Conservation (phyloP, 2,888 invertebrate genomes). For the Sarcophaga variegata region DNA sequence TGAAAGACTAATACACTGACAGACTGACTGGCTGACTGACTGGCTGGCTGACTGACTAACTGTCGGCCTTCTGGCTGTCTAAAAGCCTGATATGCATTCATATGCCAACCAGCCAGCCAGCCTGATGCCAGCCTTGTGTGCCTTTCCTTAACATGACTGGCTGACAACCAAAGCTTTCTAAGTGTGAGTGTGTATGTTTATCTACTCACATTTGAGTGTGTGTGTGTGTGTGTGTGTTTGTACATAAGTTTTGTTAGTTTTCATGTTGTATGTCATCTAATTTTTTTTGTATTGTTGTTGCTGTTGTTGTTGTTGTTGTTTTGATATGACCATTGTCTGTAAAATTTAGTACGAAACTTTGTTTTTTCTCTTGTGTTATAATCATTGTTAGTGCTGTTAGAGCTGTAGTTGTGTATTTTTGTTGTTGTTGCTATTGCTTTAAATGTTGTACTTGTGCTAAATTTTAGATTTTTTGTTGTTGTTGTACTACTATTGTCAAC, state of each 20-base stretch:
- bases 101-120: not conserved
- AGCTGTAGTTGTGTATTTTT: not conserved
- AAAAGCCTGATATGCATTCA: not conserved
- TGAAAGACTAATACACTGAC: not conserved
- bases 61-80: not conserved
- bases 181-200: not conserved
- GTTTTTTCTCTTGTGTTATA: conserved; percentile 19
- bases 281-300: not conserved
- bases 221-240: not conserved
- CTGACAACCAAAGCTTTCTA: conserved; percentile 9
- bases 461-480: conserved; percentile 24
- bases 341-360: conserved; percentile 22
- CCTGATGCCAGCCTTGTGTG: not conserved
- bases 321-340: conserved; percentile 56
- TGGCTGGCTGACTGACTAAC: not conserved
- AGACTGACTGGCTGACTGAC: not conserved
- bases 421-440: conserved; percentile 12
- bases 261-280: not conserved
- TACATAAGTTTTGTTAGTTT: conserved; percentile 17
- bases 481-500: not conserved
- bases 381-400: not conserved
- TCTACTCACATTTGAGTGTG: not conserved
- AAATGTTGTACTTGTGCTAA: conserved; percentile 59
- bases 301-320: conserved; percentile 44
- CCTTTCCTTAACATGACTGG: not conserved